Base-by-base conservation (phyloP, 2,888 invertebrate species). In the Anarsia innoxiella region DNA sequence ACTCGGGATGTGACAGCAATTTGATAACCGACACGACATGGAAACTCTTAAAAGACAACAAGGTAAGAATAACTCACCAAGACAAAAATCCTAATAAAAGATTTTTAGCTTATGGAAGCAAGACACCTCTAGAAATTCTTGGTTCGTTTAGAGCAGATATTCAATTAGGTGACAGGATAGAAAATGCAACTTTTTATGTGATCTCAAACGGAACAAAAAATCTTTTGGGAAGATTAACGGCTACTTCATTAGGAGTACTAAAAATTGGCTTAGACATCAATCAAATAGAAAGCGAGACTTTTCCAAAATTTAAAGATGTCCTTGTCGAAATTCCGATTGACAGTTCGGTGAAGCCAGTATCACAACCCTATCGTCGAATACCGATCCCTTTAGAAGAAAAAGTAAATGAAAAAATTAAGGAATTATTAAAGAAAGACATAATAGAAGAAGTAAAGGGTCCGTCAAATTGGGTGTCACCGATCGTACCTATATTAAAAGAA, bases 91-190 rank as follows among this genome's bases (percentile, higher is more conserved):
- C 45, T 4, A 34, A 46, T 10, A 46, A 46, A 39, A 37, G 8
- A 0, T 45, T 52, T 13, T 4, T 43, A 12, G 46, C 48, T 3
- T 53, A 52, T 23, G 56, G 52, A 3, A 37, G 35, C 25, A 27
- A 37, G 3, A 12, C 10, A 10, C 51, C 53, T 3, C 14, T 56
- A 4, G 39, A 29, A 12, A 23, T 48, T 2, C 3, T 42, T 23
- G 50, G 50, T 2, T 48, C 48, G 5, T 52, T 56, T 45, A 46
- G 50, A 4, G 35, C 48, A 1, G 1, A 12, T 10, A 37, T 49
- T 5, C 23, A 28, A 14, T 15, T 37, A 1, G 37, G 31, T 12
- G 8, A 15, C 2, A 19, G 27, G 23, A 2, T n/a, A 1, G 12
- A 12, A 30, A 10, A 12, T 2, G 13, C 29, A 11, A 46, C 31